Base-by-base conservation (phyloP, 2,797 vertebrate species). In the Rhincodon typus region DNA sequence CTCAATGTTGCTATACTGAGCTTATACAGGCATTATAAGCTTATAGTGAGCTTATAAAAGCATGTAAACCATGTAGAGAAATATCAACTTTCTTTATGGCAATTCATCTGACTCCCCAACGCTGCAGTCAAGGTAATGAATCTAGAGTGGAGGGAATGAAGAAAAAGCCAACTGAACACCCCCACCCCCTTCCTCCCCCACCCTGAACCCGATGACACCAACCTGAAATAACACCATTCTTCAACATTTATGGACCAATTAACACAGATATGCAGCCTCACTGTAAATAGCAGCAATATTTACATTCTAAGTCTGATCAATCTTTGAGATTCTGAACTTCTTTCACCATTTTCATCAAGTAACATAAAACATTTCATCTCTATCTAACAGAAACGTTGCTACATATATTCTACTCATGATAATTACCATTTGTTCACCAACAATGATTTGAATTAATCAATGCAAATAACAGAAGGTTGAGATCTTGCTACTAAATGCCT, bases 211-310 rank as follows among this genome's bases (percentile, higher is more conserved):
- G 42, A 15, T 82, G 38, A 82, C 38, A 82, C n/a, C 4, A n/a
- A 82, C 79, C 79, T 82, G 34, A 82, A 82, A 82, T 82, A 82
- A 42, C 79, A 38, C 38, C 79, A 82, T 82, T 82, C 79, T 82
- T 82, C 15, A 82, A 82, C 4, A n/a, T 38, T 21, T 6, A 34
- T 77, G 74, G 74, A n/a, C 74, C n/a, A n/a, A n/a, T 38, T 38
- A n/a, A 79, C 34, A 82, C 79, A 42, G 79, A 42, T 42, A 21
- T 21, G 38, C 79, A 82, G n/a, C n/a, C n/a, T 82, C 15, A 21
- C 17, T 82, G n/a, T 82, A 82, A 82, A 82, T 1, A 42, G 79
- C 15, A 82, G 19, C n/a, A 82, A 42, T 38, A 38, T 38, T 82
- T 82, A 82, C 38, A 82, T 15, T 38, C 27, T 30, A 30, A 74